These are phyloP conservation scores for Phataginus tricuspis DNA, from an alignment of 2,797 vertebrate species.

Conservation along the genomic window DNA sequence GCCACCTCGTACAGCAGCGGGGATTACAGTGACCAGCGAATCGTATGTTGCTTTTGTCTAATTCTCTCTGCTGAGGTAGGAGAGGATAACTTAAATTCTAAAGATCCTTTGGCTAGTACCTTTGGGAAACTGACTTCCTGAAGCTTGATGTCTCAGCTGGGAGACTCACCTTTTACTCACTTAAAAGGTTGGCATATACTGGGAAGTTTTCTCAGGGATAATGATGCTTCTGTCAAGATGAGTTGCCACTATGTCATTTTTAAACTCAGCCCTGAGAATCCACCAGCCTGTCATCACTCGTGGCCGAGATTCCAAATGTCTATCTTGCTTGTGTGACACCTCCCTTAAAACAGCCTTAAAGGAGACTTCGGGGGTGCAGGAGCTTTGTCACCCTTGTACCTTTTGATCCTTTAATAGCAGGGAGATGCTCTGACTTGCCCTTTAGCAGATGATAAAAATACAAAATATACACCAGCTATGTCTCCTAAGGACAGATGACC, in stretches of 20 bases:
- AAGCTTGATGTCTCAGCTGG: background rate
- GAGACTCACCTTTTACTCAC: background rate
- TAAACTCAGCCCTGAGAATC: slow-evolving; percentile 50
- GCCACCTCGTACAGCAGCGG: slow-evolving; percentile 99
- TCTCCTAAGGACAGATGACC: slow-evolving; percentile 36
- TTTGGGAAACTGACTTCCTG: background rate
- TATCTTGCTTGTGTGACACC: background rate
- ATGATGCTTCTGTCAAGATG: slow-evolving; percentile 15
- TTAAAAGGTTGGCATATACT: background rate
- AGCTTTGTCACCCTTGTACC: slow-evolving; percentile 4
- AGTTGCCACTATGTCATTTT: slow-evolving; percentile 38
- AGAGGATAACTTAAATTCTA: background rate
- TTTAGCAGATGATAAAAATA: slow-evolving; percentile 69
- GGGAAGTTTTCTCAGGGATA: slow-evolving; percentile 43
- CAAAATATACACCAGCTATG: background rate
- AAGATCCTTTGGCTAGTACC: background rate
- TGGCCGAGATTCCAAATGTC: background rate
- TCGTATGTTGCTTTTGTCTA: slow-evolving; percentile 88
- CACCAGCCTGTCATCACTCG: slow-evolving; percentile 57
- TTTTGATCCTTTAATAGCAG: slow-evolving; percentile 52
- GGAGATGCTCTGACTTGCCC: slow-evolving; percentile 10
- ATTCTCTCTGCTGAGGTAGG: slow-evolving; percentile 35
- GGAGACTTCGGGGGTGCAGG: slow-evolving; percentile 28
- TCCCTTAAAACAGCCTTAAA: slow-evolving; percentile 35
- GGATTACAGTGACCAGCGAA: slow-evolving; percentile 98